Evolutionary conservation across 2,888 invertebrate species (phyloP), one percentile per base, ranked within the genome.

Genomic region (Teleogryllus oceanicus): DNA sequence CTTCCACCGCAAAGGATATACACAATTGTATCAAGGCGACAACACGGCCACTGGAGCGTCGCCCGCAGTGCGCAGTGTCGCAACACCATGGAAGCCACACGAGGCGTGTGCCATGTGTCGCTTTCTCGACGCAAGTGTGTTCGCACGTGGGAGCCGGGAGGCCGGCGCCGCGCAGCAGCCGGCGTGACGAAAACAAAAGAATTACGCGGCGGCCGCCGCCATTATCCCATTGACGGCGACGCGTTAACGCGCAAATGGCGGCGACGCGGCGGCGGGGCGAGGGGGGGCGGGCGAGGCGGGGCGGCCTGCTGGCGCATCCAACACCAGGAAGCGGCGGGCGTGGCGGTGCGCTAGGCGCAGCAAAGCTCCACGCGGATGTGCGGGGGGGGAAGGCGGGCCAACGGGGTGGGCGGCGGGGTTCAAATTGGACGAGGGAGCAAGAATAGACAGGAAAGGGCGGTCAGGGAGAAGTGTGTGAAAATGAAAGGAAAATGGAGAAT

Each of bases 211-310:
- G 62, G 62, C 37, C 37, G 62, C 16, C n/a, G 62, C 62, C n/a
- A 62, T 62, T 62, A 62, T 62, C 62, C 62, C 62, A 62, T 62
- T 62, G 62, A 62, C 62, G 16, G 62, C n/a, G n/a, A 62, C 62
- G n/a, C 62, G 13, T 62, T 62, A 62, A 62, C n/a, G 62, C 62
- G 62, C 62, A 62, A 62, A 62, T 62, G 62, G n/a, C 62, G 16
- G 62, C 62, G 10, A 24, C 16, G 11, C 2, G 16, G 16, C 62
- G 18, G 62, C 62, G 18, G 10, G 16, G 5, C 62, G 18, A 13
- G 62, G 5, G 2, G 62, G 5, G 2, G 62, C 62, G 62, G 5
- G 21, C 21, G 21, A 21, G 21, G 10, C 16, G 62, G 16, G 8
- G 62, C 11, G 62, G 62, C 13, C 13, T n/a, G 37, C 37, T 37